phyloP scores from a whole-genome alignment of 2,888 invertebrate species.

The Oxyteleia sp. region DNA sequence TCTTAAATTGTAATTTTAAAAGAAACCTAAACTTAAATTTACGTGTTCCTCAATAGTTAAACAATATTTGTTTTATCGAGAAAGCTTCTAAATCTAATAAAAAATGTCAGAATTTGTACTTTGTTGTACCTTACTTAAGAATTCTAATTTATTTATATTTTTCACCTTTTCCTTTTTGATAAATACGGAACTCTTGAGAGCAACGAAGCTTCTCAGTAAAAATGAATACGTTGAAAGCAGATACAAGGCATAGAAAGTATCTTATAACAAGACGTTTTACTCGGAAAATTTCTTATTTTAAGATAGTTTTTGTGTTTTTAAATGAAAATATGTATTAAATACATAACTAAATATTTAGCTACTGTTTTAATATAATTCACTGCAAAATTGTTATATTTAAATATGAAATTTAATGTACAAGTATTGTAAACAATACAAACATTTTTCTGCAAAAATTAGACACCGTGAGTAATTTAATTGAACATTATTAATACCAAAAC shows the following conservation, averaged over 20 bases:
- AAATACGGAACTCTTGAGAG: conserved; percentile 38
- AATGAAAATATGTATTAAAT: background rate
- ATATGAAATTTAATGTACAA: background rate
- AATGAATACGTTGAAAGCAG: conserved; percentile 43
- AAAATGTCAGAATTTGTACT: background rate
- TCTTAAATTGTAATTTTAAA: no score
- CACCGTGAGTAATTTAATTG: no score
- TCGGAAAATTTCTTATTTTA: conserved; percentile 26
- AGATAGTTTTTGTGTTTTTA: conserved; percentile 20
- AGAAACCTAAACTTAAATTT: no score
- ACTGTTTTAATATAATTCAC: no score
- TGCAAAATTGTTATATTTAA: no score
- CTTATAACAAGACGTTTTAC: conserved; percentile 36
- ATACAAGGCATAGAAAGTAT: conserved; percentile 25
- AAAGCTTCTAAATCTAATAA: background rate
- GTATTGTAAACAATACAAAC: conserved; percentile 1
- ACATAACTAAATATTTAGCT: background rate
- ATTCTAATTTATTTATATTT: conserved; percentile 42
- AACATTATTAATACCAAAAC: no score
- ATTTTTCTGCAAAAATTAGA: no score
- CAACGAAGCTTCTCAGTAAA: conserved; percentile 34
- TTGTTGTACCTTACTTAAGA: conserved; percentile 19
- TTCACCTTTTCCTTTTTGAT: conserved; percentile 22
- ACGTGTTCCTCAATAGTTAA: no score
- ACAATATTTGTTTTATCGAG: background rate